Conservation (phyloP, 2,113 vertebrate genomes). For the Channa argus region DNA sequence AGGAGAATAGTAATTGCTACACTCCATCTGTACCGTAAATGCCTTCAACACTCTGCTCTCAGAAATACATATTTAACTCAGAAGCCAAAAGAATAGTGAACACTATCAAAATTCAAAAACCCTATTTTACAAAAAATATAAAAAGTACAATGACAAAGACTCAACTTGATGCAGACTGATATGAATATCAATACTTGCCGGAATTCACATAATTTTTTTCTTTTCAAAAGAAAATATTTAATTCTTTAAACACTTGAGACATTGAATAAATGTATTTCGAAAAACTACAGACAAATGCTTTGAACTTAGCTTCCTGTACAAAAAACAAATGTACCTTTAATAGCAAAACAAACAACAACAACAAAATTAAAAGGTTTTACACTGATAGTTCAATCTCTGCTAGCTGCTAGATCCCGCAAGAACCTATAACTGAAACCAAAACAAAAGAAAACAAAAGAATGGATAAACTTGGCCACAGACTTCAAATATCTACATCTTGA, state of each 20-base stretch:
- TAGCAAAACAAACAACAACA: slow-evolving; percentile 8
- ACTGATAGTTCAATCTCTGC: slow-evolving; percentile 59
- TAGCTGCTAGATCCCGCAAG: slow-evolving; percentile 47
- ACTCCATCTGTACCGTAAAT: slow-evolving; percentile 68
- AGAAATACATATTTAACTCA: slow-evolving; percentile 62
- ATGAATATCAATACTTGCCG: slow-evolving; percentile 53
- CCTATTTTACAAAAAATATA: slow-evolving; percentile 78
- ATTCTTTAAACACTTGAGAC: slow-evolving; percentile 68
- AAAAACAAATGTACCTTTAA: slow-evolving; percentile 65
- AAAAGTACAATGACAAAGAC: slow-evolving; percentile 72
- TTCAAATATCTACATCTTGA: slow-evolving; percentile 77
- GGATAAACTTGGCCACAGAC: slow-evolving; percentile 55
- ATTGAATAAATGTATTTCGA: slow-evolving; percentile 70
- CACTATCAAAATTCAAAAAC: slow-evolving; percentile 75
- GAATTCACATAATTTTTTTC: slow-evolving; percentile 60
- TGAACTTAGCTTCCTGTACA: slow-evolving; percentile 78
- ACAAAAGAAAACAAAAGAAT: slow-evolving; percentile 23
- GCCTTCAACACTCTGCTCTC: slow-evolving; percentile 55
- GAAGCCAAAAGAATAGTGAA: slow-evolving; percentile 68
- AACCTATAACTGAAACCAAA: slow-evolving; percentile 30
- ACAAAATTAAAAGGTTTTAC: slow-evolving; percentile 24
- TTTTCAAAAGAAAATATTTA: slow-evolving; percentile 54
- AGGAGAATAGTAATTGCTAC: slow-evolving; percentile 45
- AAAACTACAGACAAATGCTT: slow-evolving; percentile 72
- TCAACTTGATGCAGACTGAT: slow-evolving; percentile 60